Evolutionary conservation across 2,888 invertebrate species (phyloP).

Genomic region (Subacronicta megacephala): DNA sequence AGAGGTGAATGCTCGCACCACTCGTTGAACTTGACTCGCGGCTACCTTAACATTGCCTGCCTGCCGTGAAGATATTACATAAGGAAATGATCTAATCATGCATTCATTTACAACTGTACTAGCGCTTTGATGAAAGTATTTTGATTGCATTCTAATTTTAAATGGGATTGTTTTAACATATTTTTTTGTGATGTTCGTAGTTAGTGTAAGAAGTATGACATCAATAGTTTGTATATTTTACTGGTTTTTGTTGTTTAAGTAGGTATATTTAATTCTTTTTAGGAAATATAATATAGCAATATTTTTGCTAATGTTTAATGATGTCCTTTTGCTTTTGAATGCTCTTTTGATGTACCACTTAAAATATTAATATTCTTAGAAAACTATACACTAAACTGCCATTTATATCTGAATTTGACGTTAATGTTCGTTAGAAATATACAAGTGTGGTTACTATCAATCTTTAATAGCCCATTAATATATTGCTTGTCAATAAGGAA

Average conservation of each 20-base stretch:
- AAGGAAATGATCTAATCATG: slow-evolving; percentile 57
- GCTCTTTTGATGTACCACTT: too few relatives aligned
- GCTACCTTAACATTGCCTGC: slow-evolving; percentile 76
- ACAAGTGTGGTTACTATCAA: slow-evolving; percentile 11
- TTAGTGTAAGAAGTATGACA: too few relatives aligned
- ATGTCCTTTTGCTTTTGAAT: neutral
- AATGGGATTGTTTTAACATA: neutral
- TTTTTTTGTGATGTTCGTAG: neutral
- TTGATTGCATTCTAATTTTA: slow-evolving; percentile 13
- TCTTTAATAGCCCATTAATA: slow-evolving; percentile 22
- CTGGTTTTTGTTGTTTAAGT: too few relatives aligned
- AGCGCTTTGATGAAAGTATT: slow-evolving; percentile 14
- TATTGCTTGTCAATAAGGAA: slow-evolving; percentile 51
- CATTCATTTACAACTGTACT: slow-evolving; percentile 27
- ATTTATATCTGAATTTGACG: slow-evolving; percentile 24
- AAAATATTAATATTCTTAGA: slow-evolving; percentile 8
- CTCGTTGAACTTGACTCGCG: slow-evolving; percentile 80
- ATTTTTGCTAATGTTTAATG: too few relatives aligned
- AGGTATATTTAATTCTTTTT: too few relatives aligned
- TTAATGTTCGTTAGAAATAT: slow-evolving; percentile 11
- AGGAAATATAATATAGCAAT: too few relatives aligned
- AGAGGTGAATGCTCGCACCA: slow-evolving; percentile 79
- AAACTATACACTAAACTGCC: slow-evolving; percentile 1
- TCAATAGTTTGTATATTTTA: too few relatives aligned
- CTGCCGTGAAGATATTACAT: slow-evolving; percentile 60